These are phyloP conservation scores for Drosophila flavopinicola DNA, from an alignment of 2,888 invertebrate species.

Conservation along the genomic window DNA sequence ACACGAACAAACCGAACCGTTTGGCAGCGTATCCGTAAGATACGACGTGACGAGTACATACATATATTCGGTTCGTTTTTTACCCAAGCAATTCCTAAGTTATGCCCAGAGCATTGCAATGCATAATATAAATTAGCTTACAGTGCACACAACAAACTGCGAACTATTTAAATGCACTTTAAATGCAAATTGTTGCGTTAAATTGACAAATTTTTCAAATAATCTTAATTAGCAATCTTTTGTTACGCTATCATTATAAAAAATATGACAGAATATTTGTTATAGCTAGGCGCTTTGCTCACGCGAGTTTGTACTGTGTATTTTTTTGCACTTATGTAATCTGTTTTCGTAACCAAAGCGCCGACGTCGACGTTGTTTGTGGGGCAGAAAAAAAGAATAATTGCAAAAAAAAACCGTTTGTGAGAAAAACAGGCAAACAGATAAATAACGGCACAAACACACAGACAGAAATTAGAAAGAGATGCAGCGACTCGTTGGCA, in stretches of 20 bases:
- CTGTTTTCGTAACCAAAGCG: constrained; percentile 75
- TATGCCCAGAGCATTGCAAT: constrained; percentile 20
- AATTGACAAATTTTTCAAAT: background rate
- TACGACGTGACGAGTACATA: constrained; percentile 67
- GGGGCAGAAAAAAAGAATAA: constrained; percentile 23
- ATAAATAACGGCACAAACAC: constrained; percentile 50
- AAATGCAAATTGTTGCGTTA: constrained; percentile 5
- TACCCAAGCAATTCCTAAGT: constrained; percentile 5
- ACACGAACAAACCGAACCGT: constrained; percentile 73
- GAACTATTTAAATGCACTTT: background rate
- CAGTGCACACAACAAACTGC: background rate
- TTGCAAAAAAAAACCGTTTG: constrained; percentile 41
- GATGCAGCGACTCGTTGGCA: constrained; percentile 33
- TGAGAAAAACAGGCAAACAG: constrained; percentile 57
- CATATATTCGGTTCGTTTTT: constrained; percentile 39
- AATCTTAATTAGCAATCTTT: constrained; percentile 30
- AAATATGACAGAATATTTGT: constrained; percentile 29
- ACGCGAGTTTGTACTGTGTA: constrained; percentile 40
- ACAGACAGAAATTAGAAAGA: constrained; percentile 25
- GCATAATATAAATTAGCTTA: background rate
- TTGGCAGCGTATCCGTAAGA: constrained; percentile 72
- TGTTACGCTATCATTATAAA: constrained; percentile 28
- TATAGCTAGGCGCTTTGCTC: constrained; percentile 27
- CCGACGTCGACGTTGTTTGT: constrained; percentile 47
- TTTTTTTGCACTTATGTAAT: constrained; percentile 73